phyloP scores from a whole-genome alignment of 2,113 vertebrate genomes.

The Takifugu flavidus region DNA sequence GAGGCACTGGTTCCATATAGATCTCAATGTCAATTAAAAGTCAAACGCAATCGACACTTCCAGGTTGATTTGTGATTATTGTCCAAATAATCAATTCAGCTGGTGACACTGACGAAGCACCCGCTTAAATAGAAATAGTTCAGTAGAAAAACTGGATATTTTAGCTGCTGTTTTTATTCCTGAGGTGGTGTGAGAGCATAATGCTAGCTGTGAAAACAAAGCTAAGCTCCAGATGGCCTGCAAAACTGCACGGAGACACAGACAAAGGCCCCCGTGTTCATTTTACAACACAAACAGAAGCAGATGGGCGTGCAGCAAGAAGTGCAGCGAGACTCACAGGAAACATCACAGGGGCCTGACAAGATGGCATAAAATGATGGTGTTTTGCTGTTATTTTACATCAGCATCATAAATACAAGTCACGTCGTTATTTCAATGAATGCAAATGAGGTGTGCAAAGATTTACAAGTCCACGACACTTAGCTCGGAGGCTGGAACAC shows the following conservation, averaged over 20 bases:
- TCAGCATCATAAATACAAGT: too few relatives aligned
- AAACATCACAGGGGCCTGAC: too few relatives aligned
- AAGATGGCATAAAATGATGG: too few relatives aligned
- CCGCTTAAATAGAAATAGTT: not conserved
- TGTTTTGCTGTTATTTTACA: too few relatives aligned
- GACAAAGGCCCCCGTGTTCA: constrained; percentile 35
- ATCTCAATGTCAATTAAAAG: not conserved
- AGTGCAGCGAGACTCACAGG: not conserved
- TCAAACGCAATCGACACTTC: too few relatives aligned
- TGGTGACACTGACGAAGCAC: too few relatives aligned
- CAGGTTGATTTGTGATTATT: too few relatives aligned
- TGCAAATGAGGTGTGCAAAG: too few relatives aligned
- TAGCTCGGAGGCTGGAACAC: too few relatives aligned
- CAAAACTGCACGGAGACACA: constrained; percentile 11
- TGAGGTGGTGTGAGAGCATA: constrained; percentile 12
- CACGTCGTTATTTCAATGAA: too few relatives aligned
- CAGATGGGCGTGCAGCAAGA: constrained; percentile 9
- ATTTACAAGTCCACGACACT: too few relatives aligned
- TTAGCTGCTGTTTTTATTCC: constrained; percentile 25
- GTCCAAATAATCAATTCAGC: too few relatives aligned
- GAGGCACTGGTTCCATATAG: constrained; percentile 12
- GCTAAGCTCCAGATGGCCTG: constrained; percentile 40
- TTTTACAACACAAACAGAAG: constrained; percentile 22
- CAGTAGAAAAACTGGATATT: constrained; percentile 10
- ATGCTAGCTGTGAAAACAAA: constrained; percentile 34